Evolutionary conservation across 2,888 invertebrate species (phyloP).

Genomic region (Agriopis aurantiaria): DNA sequence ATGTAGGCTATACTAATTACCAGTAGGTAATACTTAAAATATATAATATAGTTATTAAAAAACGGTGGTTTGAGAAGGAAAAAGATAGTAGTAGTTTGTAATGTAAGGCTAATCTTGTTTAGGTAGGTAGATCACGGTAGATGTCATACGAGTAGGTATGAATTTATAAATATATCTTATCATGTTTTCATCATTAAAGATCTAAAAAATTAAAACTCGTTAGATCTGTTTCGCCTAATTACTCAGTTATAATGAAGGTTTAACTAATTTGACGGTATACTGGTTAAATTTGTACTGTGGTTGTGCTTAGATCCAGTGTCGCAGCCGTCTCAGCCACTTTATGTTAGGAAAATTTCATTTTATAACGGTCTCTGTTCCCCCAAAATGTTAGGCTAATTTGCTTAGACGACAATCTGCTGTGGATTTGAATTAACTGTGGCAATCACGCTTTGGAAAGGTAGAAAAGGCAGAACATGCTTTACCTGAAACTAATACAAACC

Average conservation of each 20-base stretch:
- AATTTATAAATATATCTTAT: too few species aligned
- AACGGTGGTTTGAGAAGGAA: too few species aligned
- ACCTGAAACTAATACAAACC: too few species aligned
- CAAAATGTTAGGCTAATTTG: constrained; percentile 68
- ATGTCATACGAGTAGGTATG: too few species aligned
- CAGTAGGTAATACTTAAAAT: too few species aligned
- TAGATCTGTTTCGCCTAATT: neutral
- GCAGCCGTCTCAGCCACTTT: constrained; percentile 68
- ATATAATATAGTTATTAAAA: too few species aligned
- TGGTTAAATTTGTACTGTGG: constrained; percentile 12
- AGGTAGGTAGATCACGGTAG: too few species aligned
- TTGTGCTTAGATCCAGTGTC: constrained; percentile 35
- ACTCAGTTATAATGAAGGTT: neutral
- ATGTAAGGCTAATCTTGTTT: too few species aligned
- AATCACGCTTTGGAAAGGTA: constrained; percentile 18
- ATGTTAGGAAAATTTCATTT: constrained; percentile 77
- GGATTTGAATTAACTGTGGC: constrained; percentile 36
- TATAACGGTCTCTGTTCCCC: constrained; percentile 68
- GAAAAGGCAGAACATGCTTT: neutral
- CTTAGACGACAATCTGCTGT: constrained; percentile 44
- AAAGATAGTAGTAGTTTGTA: too few species aligned
- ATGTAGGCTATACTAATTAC: too few species aligned
- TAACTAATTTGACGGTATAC: neutral
- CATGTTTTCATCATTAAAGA: too few species aligned
- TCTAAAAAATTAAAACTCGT: too few species aligned